Evolutionary conservation across 2,797 vertebrate species (phyloP).

Genomic region (Mycteria americana): DNA sequence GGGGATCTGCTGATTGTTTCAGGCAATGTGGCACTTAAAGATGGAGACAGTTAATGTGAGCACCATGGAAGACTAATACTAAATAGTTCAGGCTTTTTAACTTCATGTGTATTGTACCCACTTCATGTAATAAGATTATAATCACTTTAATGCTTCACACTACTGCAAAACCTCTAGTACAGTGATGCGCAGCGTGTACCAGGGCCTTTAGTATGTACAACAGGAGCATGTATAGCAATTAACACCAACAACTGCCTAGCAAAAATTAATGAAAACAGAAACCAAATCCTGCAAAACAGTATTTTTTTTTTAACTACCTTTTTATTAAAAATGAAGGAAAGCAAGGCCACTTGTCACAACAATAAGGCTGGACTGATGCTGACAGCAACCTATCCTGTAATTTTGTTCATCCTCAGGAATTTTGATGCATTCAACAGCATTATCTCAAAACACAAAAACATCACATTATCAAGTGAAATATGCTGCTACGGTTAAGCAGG

Average conservation of each 20-base stretch:
- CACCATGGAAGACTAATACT: background rate
- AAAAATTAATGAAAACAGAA: background rate
- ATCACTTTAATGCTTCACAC: background rate
- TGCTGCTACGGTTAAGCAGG: background rate
- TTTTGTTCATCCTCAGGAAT: background rate
- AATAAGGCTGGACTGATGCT: background rate
- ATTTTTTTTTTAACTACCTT: background rate
- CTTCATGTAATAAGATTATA: fast-evolving
- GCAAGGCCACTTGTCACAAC: background rate
- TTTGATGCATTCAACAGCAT: fast-evolving
- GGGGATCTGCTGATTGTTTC: background rate
- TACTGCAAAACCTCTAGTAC: background rate
- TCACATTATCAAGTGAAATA: background rate
- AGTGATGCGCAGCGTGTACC: fast-evolving
- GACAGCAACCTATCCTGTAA: background rate
- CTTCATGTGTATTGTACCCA: background rate
- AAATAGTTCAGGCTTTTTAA: background rate
- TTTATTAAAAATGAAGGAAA: background rate
- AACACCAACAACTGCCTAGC: background rate
- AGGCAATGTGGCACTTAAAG: background rate
- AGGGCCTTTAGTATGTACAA: background rate
- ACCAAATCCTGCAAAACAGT: background rate
- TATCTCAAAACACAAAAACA: background rate
- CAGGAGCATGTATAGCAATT: background rate
- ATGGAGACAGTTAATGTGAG: background rate